Evolutionary conservation across 2,113 vertebrate species (phyloP), one percentile per base, ranked within the genome.

Genomic region (Centropus bengalensis): DNA sequence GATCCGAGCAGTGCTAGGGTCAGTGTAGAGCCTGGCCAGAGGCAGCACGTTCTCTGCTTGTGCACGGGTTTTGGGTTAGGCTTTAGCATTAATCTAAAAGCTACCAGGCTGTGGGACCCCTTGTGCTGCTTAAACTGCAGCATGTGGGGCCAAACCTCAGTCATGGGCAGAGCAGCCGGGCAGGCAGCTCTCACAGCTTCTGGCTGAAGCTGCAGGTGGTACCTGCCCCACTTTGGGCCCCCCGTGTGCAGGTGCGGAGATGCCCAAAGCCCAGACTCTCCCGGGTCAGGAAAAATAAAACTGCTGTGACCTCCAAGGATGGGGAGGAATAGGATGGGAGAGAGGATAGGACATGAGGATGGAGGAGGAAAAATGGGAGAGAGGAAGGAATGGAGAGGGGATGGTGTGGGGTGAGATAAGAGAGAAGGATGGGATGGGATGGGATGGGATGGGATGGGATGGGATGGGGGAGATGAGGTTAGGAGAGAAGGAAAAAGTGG

Each of bases 111-210:
- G 23, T 18, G 70, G 36, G 36, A 18, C 30, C 12, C 44, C 56
- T 11, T 12, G 56, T 7, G 66, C 78, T 32, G 44, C 45, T 42
- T 20, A 54, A 66, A 40, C 51, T 12, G 3, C 1, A 24, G 30
- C 1, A 33, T 12, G 2, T 0, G 8, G 28, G 19, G 38, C 40
- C 3, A 1, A 19, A n/a, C 12, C 79, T 59, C 28, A 5, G 32
- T 1, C 28, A 14, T 1, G 17, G 66, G 56, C 44, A n/a, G 26
- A 30, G 10, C 4, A 4, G 36, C 3, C 0, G 5, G 24, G 9
- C 23, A 14, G 28, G 42, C 42, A 44, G 42, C 51, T 24, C 44
- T 52, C 30, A 6, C 42, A 24, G 32, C 24, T 45, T 33, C 11
- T 5, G 45, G 52, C 12, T 49, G 52, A 4, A 49, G 67, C 30